These are phyloP conservation scores for Salmo trutta DNA, from an alignment of 2,797 vertebrate genomes.

Conservation along the genomic window DNA sequence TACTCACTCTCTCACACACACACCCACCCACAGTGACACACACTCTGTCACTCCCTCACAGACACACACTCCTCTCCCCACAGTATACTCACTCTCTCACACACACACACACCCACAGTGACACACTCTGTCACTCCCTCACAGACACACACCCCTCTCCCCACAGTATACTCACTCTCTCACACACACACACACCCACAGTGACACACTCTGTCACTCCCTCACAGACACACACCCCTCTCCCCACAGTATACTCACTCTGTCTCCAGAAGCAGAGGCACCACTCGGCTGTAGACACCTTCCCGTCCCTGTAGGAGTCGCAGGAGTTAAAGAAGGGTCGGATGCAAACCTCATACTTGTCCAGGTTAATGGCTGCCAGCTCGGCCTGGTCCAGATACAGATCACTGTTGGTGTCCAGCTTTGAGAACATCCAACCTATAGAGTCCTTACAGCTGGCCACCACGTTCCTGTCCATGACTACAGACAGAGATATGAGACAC, in stretches of 20 bases:
- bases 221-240: background rate
- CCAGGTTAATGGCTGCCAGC: constrained; percentile 93
- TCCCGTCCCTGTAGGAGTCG: constrained; percentile 91
- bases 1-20: no score
- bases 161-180: no score
- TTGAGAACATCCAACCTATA: constrained; percentile 98
- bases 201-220: constrained; percentile 70
- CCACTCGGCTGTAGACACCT: constrained; percentile 93
- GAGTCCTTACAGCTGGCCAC: constrained; percentile 97
- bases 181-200: no score
- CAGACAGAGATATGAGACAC: constrained; percentile 36
- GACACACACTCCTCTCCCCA: background rate
- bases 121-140: no score
- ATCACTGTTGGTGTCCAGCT: constrained; percentile 92
- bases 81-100: no score
- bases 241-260: constrained; percentile 79
- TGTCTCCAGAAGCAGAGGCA: constrained; percentile 99
- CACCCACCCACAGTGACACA: background rate
- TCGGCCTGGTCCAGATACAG: constrained; percentile 91
- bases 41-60: constrained; percentile 65
- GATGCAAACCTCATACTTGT: constrained; percentile 98
- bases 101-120: background rate
- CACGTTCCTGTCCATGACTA: constrained; percentile 90
- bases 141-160: no score
- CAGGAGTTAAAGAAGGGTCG: constrained; percentile 99